Conservation (phyloP, 2,888 invertebrate genomes). For the Acrocyrtus sp. region DNA sequence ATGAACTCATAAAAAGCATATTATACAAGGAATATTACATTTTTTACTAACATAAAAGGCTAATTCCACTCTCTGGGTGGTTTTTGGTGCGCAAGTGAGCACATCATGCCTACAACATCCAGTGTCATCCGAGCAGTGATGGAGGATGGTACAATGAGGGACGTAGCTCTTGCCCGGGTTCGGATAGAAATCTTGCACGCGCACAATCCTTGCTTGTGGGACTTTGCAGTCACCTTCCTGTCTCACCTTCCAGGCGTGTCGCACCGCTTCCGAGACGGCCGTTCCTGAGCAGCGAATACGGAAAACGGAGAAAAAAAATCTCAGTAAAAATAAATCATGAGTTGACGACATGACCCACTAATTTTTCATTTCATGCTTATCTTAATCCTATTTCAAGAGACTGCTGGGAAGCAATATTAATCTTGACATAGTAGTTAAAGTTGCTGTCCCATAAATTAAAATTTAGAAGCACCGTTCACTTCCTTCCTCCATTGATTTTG, state of each 20-base stretch:
- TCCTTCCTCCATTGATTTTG: too few relatives aligned
- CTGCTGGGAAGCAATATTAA: too few relatives aligned
- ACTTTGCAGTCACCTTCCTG: slow-evolving; percentile 73
- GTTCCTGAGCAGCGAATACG: slow-evolving; percentile 63
- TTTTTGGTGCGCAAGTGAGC: slow-evolving; percentile 81
- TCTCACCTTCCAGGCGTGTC: slow-evolving; percentile 68
- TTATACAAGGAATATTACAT: background rate
- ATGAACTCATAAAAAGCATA: background rate
- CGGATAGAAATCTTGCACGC: slow-evolving; percentile 78
- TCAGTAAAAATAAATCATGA: too few relatives aligned
- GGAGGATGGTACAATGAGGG: slow-evolving; percentile 86
- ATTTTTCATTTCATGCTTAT: too few relatives aligned
- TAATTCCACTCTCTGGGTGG: slow-evolving; percentile 76
- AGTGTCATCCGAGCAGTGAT: slow-evolving; percentile 87
- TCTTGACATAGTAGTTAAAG: too few relatives aligned
- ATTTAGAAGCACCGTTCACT: too few relatives aligned
- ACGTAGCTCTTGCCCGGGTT: slow-evolving; percentile 79
- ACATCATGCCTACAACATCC: slow-evolving; percentile 83
- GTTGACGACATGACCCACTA: too few relatives aligned
- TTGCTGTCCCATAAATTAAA: too few relatives aligned
- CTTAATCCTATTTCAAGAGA: too few relatives aligned
- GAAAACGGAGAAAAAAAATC: too few relatives aligned
- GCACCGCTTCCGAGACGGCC: slow-evolving; percentile 66
- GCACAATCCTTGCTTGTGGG: slow-evolving; percentile 81
- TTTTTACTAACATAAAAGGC: slow-evolving; percentile 76